Base-by-base conservation (phyloP, 1,140 invertebrate species). In the Galleria mellonella region DNA sequence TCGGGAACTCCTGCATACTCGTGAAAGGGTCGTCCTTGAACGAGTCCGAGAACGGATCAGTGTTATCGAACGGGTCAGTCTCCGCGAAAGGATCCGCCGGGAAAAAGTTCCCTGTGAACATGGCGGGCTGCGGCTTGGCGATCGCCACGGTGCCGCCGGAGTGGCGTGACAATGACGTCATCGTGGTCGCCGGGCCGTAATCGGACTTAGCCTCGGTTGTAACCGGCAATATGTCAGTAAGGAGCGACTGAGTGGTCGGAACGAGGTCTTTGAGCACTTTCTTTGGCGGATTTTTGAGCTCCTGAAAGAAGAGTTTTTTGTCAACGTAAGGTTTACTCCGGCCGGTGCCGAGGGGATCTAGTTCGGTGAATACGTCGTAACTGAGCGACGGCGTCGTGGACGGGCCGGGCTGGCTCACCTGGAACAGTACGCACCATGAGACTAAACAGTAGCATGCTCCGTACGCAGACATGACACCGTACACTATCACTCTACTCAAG, bases 241-340 rank as follows among this genome's bases (percentile, higher is more conserved):
- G 56, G 40, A 82, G 62, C 48, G 61, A 43, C 44, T 74, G 62
- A 58, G 79, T 58, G 54, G 69, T 51, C 62, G 72, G 77, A 44
- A 91, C 91, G 62, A 96, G 87, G 78, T 96, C 94, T 87, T 96
- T 96, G 33, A 96, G 88, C 11, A 94, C 91, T 87, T 96, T 96
- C 88, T 96, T 96, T 41, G 94, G 94, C 51, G 94, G 95, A 86
- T 96, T 96, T 88, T 96, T 96, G 51, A 97, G 88, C 68, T 96
- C 94, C 87, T 96, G 94, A 89, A 97, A 97, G 87, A 97, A 97
- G 77, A 96, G 94, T 89, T 96, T 96, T 86, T 96, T 96, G 89
- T 97, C 95, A 62, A 97, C 90, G 87, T 96, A 97, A 33, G 96
- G 95, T 84, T 94, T 94, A 84, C 91, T 94, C 74, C 93, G 90